These are phyloP conservation scores for Pseudachorutes palmiensis DNA, from an alignment of 1,140 invertebrate species.

Conservation along the genomic window DNA sequence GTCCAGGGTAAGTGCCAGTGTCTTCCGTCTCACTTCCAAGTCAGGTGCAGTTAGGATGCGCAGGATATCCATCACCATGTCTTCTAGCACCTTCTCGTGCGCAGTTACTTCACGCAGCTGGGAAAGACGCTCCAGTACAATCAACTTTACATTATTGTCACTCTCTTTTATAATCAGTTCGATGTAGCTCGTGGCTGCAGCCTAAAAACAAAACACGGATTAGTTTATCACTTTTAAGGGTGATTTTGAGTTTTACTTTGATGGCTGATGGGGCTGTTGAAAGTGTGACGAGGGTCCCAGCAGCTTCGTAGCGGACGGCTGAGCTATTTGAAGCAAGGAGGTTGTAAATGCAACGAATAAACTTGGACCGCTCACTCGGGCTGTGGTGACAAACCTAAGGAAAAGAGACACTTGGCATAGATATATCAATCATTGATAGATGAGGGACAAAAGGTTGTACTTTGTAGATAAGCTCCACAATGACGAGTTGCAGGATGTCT, in stretches of 20 bases:
- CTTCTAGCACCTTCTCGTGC: constrained; percentile 88
- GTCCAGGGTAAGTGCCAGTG: constrained; percentile 78
- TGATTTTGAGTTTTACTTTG: too few species aligned
- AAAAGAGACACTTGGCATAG: not conserved
- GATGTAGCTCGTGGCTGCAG: constrained; percentile 95
- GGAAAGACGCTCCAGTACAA: constrained; percentile 90
- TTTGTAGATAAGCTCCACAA: constrained; percentile 99
- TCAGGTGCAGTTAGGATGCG: constrained; percentile 87
- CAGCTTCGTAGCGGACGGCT: constrained; percentile 96
- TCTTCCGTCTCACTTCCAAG: constrained; percentile 87
- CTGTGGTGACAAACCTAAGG: constrained; percentile 88
- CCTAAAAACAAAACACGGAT: constrained; percentile 46
- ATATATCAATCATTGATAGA: too few species aligned
- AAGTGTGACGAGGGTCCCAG: constrained; percentile 98
- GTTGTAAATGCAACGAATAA: constrained; percentile 98
- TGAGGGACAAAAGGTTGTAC: too few species aligned
- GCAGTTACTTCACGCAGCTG: constrained; percentile 75
- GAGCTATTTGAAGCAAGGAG: constrained; percentile 91
- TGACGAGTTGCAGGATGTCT: constrained; percentile 95
- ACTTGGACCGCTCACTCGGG: constrained; percentile 89
- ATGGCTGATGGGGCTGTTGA: constrained; percentile 94
- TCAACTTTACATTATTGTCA: constrained; percentile 99
- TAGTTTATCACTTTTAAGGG: too few species aligned
- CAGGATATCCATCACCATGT: constrained; percentile 97
- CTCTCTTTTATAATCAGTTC: constrained; percentile 98